phyloP scores from a whole-genome alignment of 2,888 invertebrate species.

The Sarcophaga carnaria region DNA sequence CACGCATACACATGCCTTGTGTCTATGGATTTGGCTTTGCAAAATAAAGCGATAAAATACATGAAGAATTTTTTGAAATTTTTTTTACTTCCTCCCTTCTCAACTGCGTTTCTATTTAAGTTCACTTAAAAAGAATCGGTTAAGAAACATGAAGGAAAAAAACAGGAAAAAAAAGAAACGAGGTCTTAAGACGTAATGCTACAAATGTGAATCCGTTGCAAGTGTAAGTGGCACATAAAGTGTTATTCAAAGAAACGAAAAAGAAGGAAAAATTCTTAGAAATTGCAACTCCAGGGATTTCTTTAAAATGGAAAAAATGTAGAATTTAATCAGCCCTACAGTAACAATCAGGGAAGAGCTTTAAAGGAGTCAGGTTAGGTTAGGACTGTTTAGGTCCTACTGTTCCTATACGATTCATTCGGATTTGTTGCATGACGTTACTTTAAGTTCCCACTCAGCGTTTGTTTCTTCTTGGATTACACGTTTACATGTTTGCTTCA shows the following conservation, averaged over 20 bases:
- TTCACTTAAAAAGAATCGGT: constrained; percentile 28
- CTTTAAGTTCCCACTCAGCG: too few species aligned
- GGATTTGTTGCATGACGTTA: too few species aligned
- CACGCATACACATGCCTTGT: background rate
- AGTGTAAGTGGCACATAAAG: constrained; percentile 44
- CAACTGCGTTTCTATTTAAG: background rate
- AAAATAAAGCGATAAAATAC: constrained; percentile 30
- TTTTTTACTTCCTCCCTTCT: constrained; percentile 8
- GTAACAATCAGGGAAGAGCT: too few species aligned
- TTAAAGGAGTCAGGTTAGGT: too few species aligned
- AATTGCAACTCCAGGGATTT: background rate
- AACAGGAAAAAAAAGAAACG: background rate
- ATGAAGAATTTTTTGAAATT: constrained; percentile 42
- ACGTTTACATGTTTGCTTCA: too few species aligned
- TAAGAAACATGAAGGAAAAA: constrained; percentile 3
- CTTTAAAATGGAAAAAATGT: background rate
- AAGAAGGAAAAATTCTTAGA: constrained; percentile 11
- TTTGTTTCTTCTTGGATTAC: too few species aligned
- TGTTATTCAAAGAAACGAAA: constrained; percentile 5
- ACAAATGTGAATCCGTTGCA: constrained; percentile 28
- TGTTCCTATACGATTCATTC: too few species aligned
- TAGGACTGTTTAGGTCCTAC: too few species aligned
- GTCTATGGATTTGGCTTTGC: background rate
- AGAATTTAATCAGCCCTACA: too few species aligned
- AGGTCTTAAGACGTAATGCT: background rate